Base-by-base conservation (phyloP, 53 echinoderm and acorn worm species). In the Hippasteria phrygiana region DNA sequence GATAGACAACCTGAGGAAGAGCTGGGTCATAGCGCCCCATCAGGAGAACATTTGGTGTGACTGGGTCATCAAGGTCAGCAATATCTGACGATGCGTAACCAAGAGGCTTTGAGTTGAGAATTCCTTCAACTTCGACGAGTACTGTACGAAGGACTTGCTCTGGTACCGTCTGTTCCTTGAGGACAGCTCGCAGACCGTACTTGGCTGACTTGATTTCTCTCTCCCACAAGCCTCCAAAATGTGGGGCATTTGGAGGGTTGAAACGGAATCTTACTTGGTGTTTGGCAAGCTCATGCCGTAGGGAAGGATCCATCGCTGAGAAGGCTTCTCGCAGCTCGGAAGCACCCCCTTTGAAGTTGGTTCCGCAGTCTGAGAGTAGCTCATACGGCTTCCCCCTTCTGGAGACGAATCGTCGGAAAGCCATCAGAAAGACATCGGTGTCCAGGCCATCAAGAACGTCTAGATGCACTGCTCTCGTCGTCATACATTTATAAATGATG, bases 31-130 rank as follows among this genome's bases (percentile, higher is more conserved):
- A 78, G 12, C 91, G 43, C 1, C 87, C 91, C 78, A 91, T 87
- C 42, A 91, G 48, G 27, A 91, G 54, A 27, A 91, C 11, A 42
- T 91, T 91, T 14, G 79, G 87, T 2, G 87, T 91, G 6, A 91
- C 40, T 1, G 91, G 87, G 40, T 90, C 62, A n/a, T 54, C 54
- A 1, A 46, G 37, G 39, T 71, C 40, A 29, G 41, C 71, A n/a
- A 71, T 14, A n/a, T 82, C 65, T 6, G 63, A 63, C 10, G 74
- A 75, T 11, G 24, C 47, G 20, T 74, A 88, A 34, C 47, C 88
- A 4, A 62, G 64, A 2, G 62, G 64, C 29, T 66, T 78, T 0
- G 89, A 78, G 51, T 78, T 89, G 14, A 89, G 29, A 31, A 89
- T 89, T 14, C 89, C 89, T 31, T 89, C 89, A 26, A 89, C 63